Conservation (phyloP, 37 sponge, comb jelly and placozoan genomes). For the Beroe ovata region DNA sequence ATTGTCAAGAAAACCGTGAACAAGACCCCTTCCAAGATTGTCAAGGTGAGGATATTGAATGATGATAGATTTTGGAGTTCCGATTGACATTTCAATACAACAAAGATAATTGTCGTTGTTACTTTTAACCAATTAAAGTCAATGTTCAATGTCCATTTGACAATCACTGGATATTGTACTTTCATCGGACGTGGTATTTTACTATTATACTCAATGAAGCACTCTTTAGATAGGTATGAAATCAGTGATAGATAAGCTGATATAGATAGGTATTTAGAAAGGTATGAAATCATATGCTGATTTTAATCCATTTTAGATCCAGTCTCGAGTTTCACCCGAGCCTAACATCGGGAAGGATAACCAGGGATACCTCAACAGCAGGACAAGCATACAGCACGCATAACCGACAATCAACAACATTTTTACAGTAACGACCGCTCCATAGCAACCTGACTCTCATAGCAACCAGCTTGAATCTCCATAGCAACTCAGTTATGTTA, state of each 20-base stretch:
- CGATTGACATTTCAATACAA: not conserved
- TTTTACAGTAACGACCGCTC: too few relatives aligned
- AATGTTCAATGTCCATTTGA: not conserved
- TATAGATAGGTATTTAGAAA: too few relatives aligned
- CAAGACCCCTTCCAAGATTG: not conserved
- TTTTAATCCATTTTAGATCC: not conserved
- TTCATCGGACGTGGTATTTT: too few relatives aligned
- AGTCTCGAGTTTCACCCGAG: not conserved
- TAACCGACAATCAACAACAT: too few relatives aligned
- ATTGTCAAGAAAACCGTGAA: conserved; percentile 29
- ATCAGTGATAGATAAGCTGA: too few relatives aligned
- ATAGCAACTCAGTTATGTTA: too few relatives aligned
- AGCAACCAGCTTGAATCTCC: too few relatives aligned
- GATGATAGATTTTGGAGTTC: not conserved
- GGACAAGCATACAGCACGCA: conserved; percentile 2
- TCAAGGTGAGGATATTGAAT: not conserved
- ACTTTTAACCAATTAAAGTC: too few relatives aligned
- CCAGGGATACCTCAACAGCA: conserved; percentile 36
- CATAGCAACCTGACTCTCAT: too few relatives aligned
- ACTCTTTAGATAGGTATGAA: too few relatives aligned
- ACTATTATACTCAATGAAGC: too few relatives aligned
- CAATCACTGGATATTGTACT: not conserved
- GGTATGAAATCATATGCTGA: not conserved
- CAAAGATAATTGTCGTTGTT: not conserved
- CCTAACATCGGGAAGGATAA: not conserved